These are phyloP conservation scores for Galaxea fascicularis DNA, from an alignment of 92 coral and sea anemone genomes.

Conservation along the genomic window DNA sequence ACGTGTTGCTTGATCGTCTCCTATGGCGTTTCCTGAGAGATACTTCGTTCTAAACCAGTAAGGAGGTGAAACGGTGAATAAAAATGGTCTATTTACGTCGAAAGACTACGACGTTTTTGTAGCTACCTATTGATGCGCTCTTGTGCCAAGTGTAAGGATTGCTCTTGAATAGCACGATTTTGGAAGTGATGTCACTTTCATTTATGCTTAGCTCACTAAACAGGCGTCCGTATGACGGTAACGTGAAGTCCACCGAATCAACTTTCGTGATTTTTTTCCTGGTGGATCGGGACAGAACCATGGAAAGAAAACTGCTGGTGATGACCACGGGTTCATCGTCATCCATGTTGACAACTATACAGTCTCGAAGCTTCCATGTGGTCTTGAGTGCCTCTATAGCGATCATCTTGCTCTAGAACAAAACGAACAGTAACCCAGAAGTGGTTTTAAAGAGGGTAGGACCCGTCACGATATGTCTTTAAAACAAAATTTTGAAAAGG, in stretches of 20 bases:
- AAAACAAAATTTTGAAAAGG: no score
- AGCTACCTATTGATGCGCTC: constrained; percentile 36
- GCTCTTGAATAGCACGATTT: constrained; percentile 40
- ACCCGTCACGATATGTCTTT: no score
- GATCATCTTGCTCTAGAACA: constrained; percentile 15
- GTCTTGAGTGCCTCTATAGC: background rate
- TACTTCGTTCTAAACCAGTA: no score
- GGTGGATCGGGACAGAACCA: constrained; percentile 14
- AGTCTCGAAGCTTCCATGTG: constrained; percentile 34
- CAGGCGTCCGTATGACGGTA: constrained; percentile 1
- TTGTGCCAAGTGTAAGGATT: constrained; percentile 82
- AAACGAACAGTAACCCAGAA: no score
- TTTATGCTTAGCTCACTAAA: background rate
- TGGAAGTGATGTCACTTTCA: constrained; percentile 1
- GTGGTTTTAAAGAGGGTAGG: background rate
- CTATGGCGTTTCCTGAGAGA: no score
- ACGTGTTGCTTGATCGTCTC: no score
- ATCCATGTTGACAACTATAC: background rate
- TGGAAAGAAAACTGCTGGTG: constrained; percentile 11
- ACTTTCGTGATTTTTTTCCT: background rate
- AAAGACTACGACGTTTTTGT: background rate
- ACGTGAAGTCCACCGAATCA: constrained; percentile 3
- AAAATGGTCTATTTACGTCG: background rate
- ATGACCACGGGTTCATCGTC: constrained; percentile 21
- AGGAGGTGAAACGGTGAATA: no score